Evolutionary conservation across 2,888 invertebrate genomes (phyloP).

Genomic region (Eledone cirrhosa): DNA sequence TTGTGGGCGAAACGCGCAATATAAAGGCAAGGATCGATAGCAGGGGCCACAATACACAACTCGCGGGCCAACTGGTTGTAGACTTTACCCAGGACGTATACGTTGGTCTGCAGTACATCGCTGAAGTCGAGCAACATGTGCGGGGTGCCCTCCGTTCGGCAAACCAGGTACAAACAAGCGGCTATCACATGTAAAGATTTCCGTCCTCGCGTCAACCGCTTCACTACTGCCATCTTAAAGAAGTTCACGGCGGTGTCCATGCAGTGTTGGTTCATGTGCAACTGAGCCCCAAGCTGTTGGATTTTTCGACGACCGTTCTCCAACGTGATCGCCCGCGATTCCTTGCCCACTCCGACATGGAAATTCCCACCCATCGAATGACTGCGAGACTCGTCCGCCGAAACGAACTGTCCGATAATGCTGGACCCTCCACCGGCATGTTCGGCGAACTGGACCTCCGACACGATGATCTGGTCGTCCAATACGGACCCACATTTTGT

Average conservation of each 20-base stretch:
- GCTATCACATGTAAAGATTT: slow-evolving; percentile 91
- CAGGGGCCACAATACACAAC: slow-evolving; percentile 77
- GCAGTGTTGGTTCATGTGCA: slow-evolving; percentile 87
- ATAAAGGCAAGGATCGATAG: slow-evolving; percentile 91
- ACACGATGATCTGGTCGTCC: slow-evolving; percentile 95
- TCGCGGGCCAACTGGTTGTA: slow-evolving; percentile 88
- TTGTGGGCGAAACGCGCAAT: slow-evolving; percentile 93
- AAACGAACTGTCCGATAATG: slow-evolving; percentile 92
- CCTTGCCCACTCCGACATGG: slow-evolving; percentile 74
- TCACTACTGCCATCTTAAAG: slow-evolving; percentile 68
- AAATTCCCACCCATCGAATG: slow-evolving; percentile 65
- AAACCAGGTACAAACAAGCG: slow-evolving; percentile 97
- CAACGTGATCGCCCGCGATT: slow-evolving; percentile 91
- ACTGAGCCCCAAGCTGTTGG: slow-evolving; percentile 83
- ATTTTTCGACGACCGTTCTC: slow-evolving; percentile 87
- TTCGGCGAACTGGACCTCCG: slow-evolving; percentile 96
- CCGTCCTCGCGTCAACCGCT: slow-evolving; percentile 82
- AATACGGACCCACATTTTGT: slow-evolving; percentile 95
- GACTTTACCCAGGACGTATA: slow-evolving; percentile 79
- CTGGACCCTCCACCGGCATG: slow-evolving; percentile 85
- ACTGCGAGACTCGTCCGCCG: slow-evolving; percentile 75
- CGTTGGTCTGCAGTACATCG: slow-evolving; percentile 78
- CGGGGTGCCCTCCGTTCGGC: slow-evolving; percentile 91
- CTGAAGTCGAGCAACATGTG: slow-evolving; percentile 97
- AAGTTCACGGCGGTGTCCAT: slow-evolving; percentile 83